Conservation (phyloP, 37 sponge, comb jelly and placozoan genomes). For the Oopsacas minuta region DNA sequence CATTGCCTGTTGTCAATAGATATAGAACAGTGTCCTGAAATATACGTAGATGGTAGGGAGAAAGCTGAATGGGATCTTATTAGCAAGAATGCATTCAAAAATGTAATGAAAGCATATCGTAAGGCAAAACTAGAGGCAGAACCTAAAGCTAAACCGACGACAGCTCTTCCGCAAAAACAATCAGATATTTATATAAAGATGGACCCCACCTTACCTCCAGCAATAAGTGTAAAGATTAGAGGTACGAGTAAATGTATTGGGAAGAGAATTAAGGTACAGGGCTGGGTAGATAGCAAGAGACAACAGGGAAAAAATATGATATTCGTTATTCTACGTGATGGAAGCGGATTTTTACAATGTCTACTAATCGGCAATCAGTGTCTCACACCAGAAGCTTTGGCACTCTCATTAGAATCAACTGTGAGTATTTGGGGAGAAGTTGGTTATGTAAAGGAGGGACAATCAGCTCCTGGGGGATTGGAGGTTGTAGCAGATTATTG, state of each 20-base stretch:
- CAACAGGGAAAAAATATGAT: conserved; percentile 70
- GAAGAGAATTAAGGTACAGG: conserved; percentile 50
- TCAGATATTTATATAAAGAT: not conserved
- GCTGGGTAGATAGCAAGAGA: conserved; percentile 82
- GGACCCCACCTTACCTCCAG: not conserved
- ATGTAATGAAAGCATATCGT: not conserved
- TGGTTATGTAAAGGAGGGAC: not conserved
- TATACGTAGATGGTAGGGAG: conserved; percentile 67
- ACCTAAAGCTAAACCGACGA: not conserved
- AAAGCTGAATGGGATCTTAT: conserved; percentile 40
- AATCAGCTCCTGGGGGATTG: conserved; percentile 88
- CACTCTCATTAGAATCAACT: not conserved
- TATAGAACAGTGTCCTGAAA: conserved; percentile 57
- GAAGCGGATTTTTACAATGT: conserved; percentile 88
- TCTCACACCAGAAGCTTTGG: not conserved
- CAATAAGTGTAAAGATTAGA: conserved; percentile 41
- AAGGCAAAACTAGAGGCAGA: not conserved
- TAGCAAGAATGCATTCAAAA: not conserved
- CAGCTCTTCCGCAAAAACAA: not conserved
- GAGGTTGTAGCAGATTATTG: conserved; percentile 89
- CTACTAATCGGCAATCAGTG: conserved; percentile 57
- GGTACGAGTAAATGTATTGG: conserved; percentile 30
- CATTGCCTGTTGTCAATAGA: conserved; percentile 50
- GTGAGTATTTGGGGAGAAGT: not conserved
- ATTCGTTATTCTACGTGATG: conserved; percentile 87